phyloP scores from a whole-genome alignment of 2,113 vertebrate genomes.

The Sapajus apella region DNA sequence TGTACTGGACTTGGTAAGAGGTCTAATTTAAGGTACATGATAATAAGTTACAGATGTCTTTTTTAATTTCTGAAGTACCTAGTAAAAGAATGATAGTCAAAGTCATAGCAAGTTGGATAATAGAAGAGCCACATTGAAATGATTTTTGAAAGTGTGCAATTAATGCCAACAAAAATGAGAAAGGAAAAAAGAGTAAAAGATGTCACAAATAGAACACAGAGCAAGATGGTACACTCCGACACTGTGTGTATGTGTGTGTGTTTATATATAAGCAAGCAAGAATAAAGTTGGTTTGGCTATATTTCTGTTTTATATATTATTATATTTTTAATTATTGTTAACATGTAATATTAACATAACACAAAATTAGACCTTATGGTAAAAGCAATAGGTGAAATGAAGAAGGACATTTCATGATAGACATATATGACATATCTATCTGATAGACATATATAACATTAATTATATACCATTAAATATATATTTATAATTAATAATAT shows the following conservation, averaged over 20 bases:
- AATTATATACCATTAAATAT: not conserved
- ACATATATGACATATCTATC: too few relatives aligned
- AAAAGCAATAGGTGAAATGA: not conserved
- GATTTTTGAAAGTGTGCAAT: not conserved
- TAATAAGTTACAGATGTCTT: not conserved
- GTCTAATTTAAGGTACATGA: not conserved
- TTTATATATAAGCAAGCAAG: not conserved
- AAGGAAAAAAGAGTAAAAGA: not conserved
- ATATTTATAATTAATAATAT: not conserved
- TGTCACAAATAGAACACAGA: not conserved
- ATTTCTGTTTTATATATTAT: not conserved
- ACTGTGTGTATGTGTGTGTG: not conserved
- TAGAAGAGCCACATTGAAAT: not conserved
- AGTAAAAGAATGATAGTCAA: not conserved
- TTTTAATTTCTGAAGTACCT: not conserved
- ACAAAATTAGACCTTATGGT: not conserved
- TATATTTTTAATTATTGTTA: constrained; percentile 11
- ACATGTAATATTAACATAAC: not conserved
- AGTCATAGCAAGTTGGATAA: not conserved
- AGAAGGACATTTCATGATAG: not conserved
- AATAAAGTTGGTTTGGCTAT: not conserved
- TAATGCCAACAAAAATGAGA: not conserved
- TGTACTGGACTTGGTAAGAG: not conserved
- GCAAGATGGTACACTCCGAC: not conserved
- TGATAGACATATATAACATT: not conserved